These are phyloP conservation scores for Polydrusus cervinus DNA, from an alignment of 2,888 invertebrate genomes.

Conservation along the genomic window DNA sequence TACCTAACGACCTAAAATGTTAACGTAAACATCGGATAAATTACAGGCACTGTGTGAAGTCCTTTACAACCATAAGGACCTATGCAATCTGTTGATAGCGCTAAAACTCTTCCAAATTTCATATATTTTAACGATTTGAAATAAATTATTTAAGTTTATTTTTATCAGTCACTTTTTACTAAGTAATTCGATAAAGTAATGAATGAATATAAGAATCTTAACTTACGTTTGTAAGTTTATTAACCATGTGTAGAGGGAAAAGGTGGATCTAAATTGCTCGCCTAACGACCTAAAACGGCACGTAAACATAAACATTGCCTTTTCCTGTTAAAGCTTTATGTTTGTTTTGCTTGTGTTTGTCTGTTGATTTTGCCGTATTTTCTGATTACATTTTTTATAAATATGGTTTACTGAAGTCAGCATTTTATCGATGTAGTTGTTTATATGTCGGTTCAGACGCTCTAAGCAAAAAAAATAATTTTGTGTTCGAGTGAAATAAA, in stretches of 20 bases:
- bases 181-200: background rate
- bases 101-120: no score
- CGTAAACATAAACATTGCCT: constrained; percentile 21
- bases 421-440: constrained; percentile 4
- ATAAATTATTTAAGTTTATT: background rate
- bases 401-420: background rate
- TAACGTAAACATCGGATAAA: no score
- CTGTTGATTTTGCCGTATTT: constrained; percentile 20
- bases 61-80: no score
- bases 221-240: constrained; percentile 3
- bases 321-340: constrained; percentile 23
- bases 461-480: background rate
- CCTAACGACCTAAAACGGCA: constrained; percentile 18
- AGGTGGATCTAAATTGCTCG: constrained; percentile 18
- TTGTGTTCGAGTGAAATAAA: background rate
- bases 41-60: no score
- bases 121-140: no score
- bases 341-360: constrained; percentile 19
- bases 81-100: no score
- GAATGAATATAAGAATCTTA: background rate
- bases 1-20: no score
- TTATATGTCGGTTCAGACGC: background rate
- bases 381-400: constrained; percentile 23
- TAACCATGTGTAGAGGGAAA: constrained; percentile 17
- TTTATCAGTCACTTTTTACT: background rate